Conservation (phyloP, 2,113 vertebrate genomes). For the Campylomormyrus tamandua region DNA sequence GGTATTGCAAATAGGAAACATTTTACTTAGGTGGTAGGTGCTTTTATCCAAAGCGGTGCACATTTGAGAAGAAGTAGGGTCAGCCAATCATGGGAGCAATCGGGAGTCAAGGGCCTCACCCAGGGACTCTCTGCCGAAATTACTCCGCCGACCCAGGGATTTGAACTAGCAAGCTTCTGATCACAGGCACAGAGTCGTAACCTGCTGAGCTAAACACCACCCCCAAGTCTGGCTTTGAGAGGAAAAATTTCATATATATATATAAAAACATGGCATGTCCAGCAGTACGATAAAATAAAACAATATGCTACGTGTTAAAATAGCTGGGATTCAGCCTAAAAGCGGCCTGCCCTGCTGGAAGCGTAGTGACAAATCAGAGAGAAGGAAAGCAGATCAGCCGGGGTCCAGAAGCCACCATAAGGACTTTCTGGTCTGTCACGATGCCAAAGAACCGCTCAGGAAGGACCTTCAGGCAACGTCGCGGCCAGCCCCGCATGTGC, state of each 20-base stretch:
- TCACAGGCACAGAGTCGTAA: neutral
- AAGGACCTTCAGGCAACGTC: neutral
- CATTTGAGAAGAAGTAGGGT: neutral
- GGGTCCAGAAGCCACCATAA: neutral
- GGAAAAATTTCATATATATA: neutral
- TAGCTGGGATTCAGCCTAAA: neutral
- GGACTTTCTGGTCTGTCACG: neutral
- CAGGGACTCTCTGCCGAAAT: neutral
- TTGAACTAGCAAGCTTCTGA: neutral
- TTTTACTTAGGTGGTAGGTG: constrained; percentile 9
- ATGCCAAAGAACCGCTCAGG: neutral
- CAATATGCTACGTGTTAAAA: neutral
- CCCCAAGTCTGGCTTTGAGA: constrained; percentile 11
- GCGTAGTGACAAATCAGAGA: neutral
- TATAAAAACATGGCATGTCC: neutral
- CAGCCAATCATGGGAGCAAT: neutral
- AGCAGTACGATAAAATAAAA: neutral
- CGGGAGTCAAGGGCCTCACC: neutral
- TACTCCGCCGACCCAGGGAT: neutral
- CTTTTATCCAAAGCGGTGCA: neutral
- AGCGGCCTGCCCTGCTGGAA: neutral
- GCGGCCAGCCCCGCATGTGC: neutral
- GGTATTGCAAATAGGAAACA: constrained; percentile 37
- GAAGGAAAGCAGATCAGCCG: neutral
- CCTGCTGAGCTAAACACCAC: neutral